phyloP scores from a whole-genome alignment of 2,888 invertebrate species.

The Drosophila formosana region DNA sequence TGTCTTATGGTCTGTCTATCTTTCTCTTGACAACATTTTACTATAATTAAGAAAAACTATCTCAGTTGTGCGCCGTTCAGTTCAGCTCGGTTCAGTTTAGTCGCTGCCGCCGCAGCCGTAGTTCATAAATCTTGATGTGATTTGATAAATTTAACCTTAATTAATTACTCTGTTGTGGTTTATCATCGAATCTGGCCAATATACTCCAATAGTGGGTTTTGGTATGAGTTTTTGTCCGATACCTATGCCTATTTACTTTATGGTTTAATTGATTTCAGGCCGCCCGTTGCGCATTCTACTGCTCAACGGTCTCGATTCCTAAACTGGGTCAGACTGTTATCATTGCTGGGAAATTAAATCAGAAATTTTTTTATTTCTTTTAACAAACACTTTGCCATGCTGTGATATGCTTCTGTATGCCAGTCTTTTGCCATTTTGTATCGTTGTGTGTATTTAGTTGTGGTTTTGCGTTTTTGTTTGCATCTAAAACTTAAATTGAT shows the following conservation, averaged over 20 bases:
- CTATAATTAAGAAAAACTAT: slow-evolving; percentile 39
- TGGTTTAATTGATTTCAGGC: slow-evolving; percentile 67
- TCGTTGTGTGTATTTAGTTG: slow-evolving; percentile 38
- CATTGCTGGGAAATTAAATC: slow-evolving; percentile 53
- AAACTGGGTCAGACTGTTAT: slow-evolving; percentile 51
- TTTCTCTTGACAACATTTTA: slow-evolving; percentile 34
- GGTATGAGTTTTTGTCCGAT: slow-evolving; percentile 16
- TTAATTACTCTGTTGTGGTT: slow-evolving; percentile 58
- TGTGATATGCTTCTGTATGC: slow-evolving; percentile 11
- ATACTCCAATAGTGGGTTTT: not conserved
- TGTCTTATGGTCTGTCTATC: slow-evolving; percentile 3
- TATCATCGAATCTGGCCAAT: slow-evolving; percentile 52
- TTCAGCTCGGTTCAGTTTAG: slow-evolving; percentile 9
- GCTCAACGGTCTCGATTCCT: slow-evolving; percentile 9
- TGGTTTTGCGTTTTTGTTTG: slow-evolving; percentile 56
- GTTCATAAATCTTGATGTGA: slow-evolving; percentile 49
- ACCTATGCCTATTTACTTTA: slow-evolving; percentile 39
- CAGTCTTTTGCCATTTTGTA: slow-evolving; percentile 7
- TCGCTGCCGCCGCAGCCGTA: not conserved
- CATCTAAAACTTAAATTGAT: slow-evolving; percentile 68
- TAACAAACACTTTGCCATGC: slow-evolving; percentile 37
- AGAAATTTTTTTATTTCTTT: slow-evolving; percentile 36
- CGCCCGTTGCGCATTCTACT: slow-evolving; percentile 38
- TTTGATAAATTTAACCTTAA: slow-evolving; percentile 56
- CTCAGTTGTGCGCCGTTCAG: slow-evolving; percentile 8